Percentiles rank a stretch among this genome's conserved stretches.
Evolutionary conservation across 2,797 vertebrate species (phyloP).

Genomic region (Diplodus puntazzo): DNA sequence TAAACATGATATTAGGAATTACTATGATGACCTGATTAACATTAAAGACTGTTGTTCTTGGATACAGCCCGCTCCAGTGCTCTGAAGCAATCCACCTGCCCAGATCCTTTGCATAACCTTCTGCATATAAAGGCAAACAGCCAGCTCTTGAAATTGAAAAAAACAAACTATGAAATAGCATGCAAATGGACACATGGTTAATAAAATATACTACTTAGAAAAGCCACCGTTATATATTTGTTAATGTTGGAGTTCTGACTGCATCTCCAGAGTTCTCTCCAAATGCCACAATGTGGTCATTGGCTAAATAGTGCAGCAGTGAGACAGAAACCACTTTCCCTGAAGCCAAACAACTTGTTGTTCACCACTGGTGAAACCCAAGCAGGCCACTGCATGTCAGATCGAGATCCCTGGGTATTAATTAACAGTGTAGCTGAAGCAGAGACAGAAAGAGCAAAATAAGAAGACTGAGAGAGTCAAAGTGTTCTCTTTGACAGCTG

Average conservation of each 20-base stretch:
- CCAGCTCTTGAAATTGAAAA: slow-evolving; percentile 18
- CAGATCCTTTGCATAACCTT: background rate
- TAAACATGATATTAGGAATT: slow-evolving; percentile 1
- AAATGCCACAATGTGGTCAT: slow-evolving; percentile 60
- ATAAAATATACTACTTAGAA: slow-evolving; percentile 30
- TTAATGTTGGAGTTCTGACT: slow-evolving; percentile 39
- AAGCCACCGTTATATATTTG: slow-evolving; percentile 31
- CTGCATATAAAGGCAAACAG: slow-evolving; percentile 4
- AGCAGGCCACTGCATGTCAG: slow-evolving; percentile 51
- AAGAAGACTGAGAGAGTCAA: slow-evolving; percentile 41
- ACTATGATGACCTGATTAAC: slow-evolving; percentile 1
- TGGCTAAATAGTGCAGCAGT: slow-evolving; percentile 52
- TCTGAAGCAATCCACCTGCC: slow-evolving; percentile 21
- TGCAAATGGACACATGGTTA: slow-evolving; percentile 18
- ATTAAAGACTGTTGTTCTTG: slow-evolving; percentile 19
- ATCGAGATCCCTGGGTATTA: slow-evolving; percentile 60
- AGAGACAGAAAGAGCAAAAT: slow-evolving; percentile 6
- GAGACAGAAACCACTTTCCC: slow-evolving; percentile 53
- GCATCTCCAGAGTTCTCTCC: slow-evolving; percentile 35
- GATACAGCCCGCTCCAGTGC: background rate
- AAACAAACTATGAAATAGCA: slow-evolving; percentile 34
- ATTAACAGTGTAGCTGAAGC: slow-evolving; percentile 55
- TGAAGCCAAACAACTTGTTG: slow-evolving; percentile 61
- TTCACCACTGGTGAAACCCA: slow-evolving; percentile 62
- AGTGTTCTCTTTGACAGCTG: slow-evolving; percentile 46